phyloP scores from a whole-genome alignment of 2,113 vertebrate genomes.

The Bufo bufo region DNA sequence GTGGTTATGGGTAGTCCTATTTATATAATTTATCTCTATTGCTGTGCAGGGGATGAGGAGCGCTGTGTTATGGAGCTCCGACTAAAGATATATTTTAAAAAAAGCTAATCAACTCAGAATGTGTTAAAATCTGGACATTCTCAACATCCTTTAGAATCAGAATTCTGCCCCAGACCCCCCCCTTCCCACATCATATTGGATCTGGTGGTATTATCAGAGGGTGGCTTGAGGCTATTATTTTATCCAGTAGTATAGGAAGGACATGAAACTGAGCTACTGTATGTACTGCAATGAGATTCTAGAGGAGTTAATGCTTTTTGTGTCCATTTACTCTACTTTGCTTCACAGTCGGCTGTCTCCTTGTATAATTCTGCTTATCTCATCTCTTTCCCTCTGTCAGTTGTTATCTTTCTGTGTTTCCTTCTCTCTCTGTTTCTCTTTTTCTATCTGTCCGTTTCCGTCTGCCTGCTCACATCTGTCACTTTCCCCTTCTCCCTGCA shows the following conservation, averaged over 20 bases:
- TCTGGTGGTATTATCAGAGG: not conserved
- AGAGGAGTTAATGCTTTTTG: conserved; percentile 28
- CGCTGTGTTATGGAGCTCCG: not conserved
- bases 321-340: conserved; percentile 12
- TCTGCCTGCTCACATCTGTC: conserved; percentile 50
- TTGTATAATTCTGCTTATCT: conserved; percentile 53
- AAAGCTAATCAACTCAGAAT: not conserved
- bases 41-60: too few relatives aligned
- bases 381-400: conserved; percentile 50
- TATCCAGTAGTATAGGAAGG: not conserved
- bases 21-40: too few relatives aligned
- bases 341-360: conserved; percentile 46
- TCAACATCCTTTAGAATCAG: not conserved
- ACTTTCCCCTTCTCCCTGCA: conserved; percentile 22
- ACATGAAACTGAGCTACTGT: not conserved
- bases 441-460: conserved; percentile 48
- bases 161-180: not conserved
- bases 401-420: conserved; percentile 34
- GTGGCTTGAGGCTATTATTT: not conserved
- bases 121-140: not conserved
- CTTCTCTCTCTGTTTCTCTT: conserved; percentile 42
- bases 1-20: too few relatives aligned
- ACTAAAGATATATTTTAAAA: not conserved
- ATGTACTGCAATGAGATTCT: not conserved
- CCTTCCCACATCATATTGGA: not conserved